Evolutionary conservation across 1,140 invertebrate genomes (phyloP).

Genomic region (Dolichoris vasculosae): DNA sequence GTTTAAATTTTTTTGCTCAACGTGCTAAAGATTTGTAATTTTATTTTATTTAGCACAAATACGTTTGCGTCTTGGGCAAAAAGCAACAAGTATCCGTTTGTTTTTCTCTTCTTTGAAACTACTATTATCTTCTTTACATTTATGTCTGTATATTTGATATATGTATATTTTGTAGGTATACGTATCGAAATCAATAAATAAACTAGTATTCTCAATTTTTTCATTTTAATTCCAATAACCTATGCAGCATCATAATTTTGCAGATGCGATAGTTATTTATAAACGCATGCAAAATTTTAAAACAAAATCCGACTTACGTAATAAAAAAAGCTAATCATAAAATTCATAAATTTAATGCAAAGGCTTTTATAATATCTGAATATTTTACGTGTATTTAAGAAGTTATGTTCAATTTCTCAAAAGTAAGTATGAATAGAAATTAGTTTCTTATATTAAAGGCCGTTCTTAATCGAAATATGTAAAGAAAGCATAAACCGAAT

Average conservation of each 20-base stretch:
- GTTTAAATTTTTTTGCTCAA: too few species aligned
- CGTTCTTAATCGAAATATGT: neutral
- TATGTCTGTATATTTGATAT: too few species aligned
- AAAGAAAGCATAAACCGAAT: neutral
- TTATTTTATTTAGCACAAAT: too few species aligned
- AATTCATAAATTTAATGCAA: neutral
- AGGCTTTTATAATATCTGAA: neutral
- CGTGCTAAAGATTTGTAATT: too few species aligned
- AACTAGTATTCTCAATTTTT: too few species aligned
- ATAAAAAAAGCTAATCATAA: neutral
- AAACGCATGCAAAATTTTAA: neutral
- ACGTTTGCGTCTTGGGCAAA: too few species aligned
- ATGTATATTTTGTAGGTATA: too few species aligned
- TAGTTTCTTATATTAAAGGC: neutral
- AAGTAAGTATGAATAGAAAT: neutral
- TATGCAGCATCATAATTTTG: neutral
- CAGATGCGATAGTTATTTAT: neutral
- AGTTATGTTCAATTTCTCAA: neutral
- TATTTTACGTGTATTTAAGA: neutral
- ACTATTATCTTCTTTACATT: too few species aligned
- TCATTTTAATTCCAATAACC: neutral
- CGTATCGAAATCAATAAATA: too few species aligned
- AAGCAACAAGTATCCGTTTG: too few species aligned
- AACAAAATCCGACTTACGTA: neutral
- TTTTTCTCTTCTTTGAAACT: too few species aligned